A percentile compares a stretch with the other conserved stretches of the same genome.
These are phyloP conservation scores for Promerops cafer DNA, from an alignment of 2,113 vertebrate species.

Conservation along the genomic window DNA sequence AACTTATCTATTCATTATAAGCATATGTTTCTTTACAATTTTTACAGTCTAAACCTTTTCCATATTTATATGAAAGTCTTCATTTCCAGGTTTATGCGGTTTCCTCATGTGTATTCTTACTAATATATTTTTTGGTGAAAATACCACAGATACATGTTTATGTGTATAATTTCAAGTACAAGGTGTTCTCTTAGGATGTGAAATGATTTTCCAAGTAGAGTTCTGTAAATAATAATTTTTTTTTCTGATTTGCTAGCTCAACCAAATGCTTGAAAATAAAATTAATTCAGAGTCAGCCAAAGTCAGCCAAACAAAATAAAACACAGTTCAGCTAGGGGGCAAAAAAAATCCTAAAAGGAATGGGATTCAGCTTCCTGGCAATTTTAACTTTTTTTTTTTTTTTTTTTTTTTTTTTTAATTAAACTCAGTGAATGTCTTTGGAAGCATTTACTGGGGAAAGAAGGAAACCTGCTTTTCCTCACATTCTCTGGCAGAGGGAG, in stretches of 20 bases:
- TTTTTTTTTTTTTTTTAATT: background rate
- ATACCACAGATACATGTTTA: background rate
- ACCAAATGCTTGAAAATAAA: background rate
- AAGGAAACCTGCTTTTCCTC: background rate
- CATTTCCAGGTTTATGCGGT: background rate
- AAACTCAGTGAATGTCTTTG: background rate
- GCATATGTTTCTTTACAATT: background rate
- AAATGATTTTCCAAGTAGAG: background rate
- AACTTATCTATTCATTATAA: background rate
- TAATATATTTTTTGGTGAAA: background rate
- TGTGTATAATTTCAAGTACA: background rate
- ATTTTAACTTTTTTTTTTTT: background rate
- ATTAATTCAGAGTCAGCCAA: background rate
- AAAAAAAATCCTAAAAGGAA: background rate
- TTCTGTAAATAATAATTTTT: background rate
- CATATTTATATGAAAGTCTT: background rate
- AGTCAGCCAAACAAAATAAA: background rate
- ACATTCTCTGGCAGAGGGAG: background rate
- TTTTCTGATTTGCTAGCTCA: background rate
- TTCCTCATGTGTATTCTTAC: background rate
- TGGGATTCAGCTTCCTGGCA: background rate
- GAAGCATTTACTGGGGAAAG: background rate
- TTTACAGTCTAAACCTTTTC: background rate
- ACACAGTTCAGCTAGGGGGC: background rate
- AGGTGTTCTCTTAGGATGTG: background rate